Evolutionary conservation across 2,888 invertebrate genomes (phyloP), one percentile per base, ranked within the genome.

Genomic region (Ectropis crepuscularia): DNA sequence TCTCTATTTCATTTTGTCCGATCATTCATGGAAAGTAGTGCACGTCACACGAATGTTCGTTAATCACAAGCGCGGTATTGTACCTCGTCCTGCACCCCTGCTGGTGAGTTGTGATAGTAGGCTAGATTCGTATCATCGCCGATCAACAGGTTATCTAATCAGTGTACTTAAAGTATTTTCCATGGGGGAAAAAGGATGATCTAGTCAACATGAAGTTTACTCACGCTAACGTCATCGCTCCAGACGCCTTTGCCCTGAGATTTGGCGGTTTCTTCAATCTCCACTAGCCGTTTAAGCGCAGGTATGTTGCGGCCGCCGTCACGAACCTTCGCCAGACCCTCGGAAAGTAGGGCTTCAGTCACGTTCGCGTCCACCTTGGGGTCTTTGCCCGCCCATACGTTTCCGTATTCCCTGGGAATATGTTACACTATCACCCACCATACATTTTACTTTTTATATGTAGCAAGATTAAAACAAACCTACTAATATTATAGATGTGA

Each of bases 211-310:
- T n/a, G 0, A 45, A 6, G 11, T 11, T 36, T 47, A 70, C 69
- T 74, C 77, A 92, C 92, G 78, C 87, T 86, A 39, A 81, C 68
- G 53, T 90, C 86, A 11, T 85, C 49, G 8, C 95, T 93, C 96
- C 96, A 97, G 79, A 96, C 96, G 55, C 99, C 99, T 85, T 97
- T 97, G 28, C 96, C 96, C 48, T 97, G 97, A 42, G 96, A 89
- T 86, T 97, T 98, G 0, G 99, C 99, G 55, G 95, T 93, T 73
- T 98, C 98, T 89, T 99, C 99, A 41, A 99, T 92, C 77, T 98
- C 98, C 37, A 96, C 94, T 8, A 99, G 92, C 61, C 92, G 94
- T 48, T 94, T 91, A 57, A 96, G 87, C 74, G 96, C 96, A 0
- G 96, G 95, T 65, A 89, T 87, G 48, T 94, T 95, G 43, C 93